Evolutionary conservation across 2,797 vertebrate genomes (phyloP).

Genomic region (Saxicola maurus): DNA sequence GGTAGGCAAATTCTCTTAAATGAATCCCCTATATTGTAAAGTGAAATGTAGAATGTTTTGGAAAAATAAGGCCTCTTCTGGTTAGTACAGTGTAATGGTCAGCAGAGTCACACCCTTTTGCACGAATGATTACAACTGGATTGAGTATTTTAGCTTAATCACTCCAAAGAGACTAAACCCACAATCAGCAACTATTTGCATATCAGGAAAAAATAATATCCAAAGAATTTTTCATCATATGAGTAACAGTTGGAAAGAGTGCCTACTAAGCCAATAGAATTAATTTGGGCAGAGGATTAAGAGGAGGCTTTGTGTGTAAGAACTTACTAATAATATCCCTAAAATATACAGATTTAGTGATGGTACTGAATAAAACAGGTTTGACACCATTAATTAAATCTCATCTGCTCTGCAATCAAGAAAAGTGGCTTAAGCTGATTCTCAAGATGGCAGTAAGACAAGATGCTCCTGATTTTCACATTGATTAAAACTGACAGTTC

Average conservation of each 20-base stretch:
- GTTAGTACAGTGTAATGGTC: neutral
- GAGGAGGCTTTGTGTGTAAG: neutral
- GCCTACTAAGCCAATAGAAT: neutral
- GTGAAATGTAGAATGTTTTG: neutral
- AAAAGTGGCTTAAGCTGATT: neutral
- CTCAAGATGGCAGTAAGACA: neutral
- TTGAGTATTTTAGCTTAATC: neutral
- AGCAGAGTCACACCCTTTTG: neutral
- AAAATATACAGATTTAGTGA: neutral
- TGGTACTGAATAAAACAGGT: neutral
- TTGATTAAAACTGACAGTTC: conserved; percentile 3
- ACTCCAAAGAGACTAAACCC: neutral
- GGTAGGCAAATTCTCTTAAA: neutral
- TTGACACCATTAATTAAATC: neutral
- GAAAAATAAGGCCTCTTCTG: neutral
- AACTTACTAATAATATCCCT: neutral
- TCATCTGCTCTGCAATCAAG: neutral
- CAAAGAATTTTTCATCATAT: neutral
- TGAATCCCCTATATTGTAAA: neutral
- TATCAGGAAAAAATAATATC: neutral
- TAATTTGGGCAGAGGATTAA: neutral
- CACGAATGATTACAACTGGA: neutral
- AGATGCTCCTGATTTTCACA: neutral
- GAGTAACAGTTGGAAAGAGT: neutral
- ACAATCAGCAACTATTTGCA: neutral